These are phyloP conservation scores for Eugnorisma glareosa DNA, from an alignment of 2,888 invertebrate genomes.

Conservation along the genomic window DNA sequence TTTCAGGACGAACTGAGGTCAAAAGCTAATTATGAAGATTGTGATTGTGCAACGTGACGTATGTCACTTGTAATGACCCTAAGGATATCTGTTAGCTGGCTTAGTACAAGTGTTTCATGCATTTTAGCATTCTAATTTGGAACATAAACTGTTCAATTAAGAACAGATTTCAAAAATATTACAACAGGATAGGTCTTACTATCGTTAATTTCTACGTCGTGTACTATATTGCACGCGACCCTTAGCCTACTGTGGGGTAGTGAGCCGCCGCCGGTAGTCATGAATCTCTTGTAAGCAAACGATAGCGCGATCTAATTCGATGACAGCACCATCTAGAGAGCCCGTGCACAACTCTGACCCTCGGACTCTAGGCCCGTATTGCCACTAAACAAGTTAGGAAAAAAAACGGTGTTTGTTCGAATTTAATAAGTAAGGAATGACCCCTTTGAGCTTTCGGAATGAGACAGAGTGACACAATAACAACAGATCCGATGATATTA, in stretches of 20 bases:
- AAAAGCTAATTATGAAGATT: neutral
- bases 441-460: neutral
- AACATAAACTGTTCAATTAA: slow-evolving; percentile 3
- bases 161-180: slow-evolving; percentile 25
- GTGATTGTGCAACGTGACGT: neutral
- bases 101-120: neutral
- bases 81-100: neutral
- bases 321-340: slow-evolving; percentile 26
- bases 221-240: neutral
- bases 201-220: neutral
- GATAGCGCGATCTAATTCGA: slow-evolving; percentile 3
- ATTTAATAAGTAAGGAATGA: neutral
- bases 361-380: too few relatives aligned
- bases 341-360: too few relatives aligned
- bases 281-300: neutral
- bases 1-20: neutral
- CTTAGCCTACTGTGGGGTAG: neutral
- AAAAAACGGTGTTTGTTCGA: neutral
- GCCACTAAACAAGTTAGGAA: neutral
- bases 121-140: neutral
- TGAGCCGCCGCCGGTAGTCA: neutral
- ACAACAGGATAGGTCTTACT: neutral
- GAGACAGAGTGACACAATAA: neutral
- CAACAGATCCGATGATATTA: neutral
- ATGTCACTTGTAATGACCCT: neutral